Evolutionary conservation across 1,140 invertebrate species (phyloP).

Genomic region (Cydia strobilella): DNA sequence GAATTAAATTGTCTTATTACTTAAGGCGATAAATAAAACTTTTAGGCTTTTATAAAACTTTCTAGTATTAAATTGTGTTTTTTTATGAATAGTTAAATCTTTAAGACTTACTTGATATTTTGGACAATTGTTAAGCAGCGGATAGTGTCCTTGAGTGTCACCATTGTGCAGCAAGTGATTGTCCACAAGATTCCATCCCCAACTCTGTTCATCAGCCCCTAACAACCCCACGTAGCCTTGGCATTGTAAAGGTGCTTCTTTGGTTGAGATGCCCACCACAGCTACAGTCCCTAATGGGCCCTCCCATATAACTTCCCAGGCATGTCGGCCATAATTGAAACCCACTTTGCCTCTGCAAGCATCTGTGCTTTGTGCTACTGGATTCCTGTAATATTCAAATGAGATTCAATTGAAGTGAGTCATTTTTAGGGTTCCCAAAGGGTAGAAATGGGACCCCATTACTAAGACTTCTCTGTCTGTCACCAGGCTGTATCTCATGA

Average conservation of each 20-base stretch:
- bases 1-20: too few species aligned
- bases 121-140: constrained; percentile 96
- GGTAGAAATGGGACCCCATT: too few species aligned
- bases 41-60: too few species aligned
- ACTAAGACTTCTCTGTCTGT: too few species aligned
- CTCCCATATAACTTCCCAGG: constrained; percentile 99
- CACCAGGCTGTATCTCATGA: too few species aligned
- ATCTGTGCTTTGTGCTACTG: constrained; percentile 99
- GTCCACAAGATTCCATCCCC: constrained; percentile 99
- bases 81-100: background rate
- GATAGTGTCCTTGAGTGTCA: constrained; percentile 97
- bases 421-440: too few species aligned
- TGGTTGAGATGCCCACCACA: constrained; percentile 97
- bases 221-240: constrained; percentile 97
- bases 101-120: constrained; percentile 93
- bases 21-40: too few species aligned
- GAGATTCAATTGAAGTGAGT: too few species aligned
- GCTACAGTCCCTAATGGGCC: constrained; percentile 97
- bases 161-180: constrained; percentile 98
- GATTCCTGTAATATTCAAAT: constrained; percentile 84
- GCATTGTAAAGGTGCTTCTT: constrained; percentile 93
- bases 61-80: background rate
- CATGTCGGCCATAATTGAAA: constrained; percentile 95
- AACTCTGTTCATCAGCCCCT: constrained; percentile 97
- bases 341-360: constrained; percentile 97